These are phyloP conservation scores for Caenorhabditis sp. DNA, from an alignment of 2,888 invertebrate species.

Conservation along the genomic window DNA sequence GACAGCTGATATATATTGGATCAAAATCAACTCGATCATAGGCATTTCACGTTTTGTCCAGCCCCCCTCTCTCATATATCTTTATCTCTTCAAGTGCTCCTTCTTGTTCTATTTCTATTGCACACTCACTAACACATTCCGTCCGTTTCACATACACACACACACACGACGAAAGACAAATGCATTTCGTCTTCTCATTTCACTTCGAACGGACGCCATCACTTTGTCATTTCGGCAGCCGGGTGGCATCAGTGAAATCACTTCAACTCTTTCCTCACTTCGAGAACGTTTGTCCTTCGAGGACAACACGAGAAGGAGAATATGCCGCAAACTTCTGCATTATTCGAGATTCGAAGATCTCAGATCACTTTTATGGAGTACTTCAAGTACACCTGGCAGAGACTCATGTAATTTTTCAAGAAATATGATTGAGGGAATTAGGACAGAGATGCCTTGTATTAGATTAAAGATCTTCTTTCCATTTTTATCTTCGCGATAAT, in stretches of 20 bases:
- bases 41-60: slow-evolving; percentile 18
- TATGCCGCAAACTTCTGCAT: slow-evolving; percentile 66
- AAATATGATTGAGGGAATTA: background rate
- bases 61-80: slow-evolving; percentile 42
- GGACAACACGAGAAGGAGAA: slow-evolving; percentile 6
- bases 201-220: slow-evolving; percentile 46
- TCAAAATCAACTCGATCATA: slow-evolving; percentile 59
- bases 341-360: slow-evolving; percentile 61
- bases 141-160: slow-evolving; percentile 43
- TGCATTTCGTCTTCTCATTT: slow-evolving; percentile 40
- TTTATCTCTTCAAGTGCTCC: slow-evolving; percentile 35
- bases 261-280: background rate
- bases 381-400: slow-evolving; percentile 58
- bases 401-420: slow-evolving; percentile 49
- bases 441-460: too few species aligned
- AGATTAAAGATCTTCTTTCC: too few species aligned
- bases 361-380: slow-evolving; percentile 56
- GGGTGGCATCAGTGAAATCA: slow-evolving; percentile 52
- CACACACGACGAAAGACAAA: slow-evolving; percentile 19
- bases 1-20: slow-evolving; percentile 42
- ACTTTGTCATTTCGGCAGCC: slow-evolving; percentile 44
- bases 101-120: slow-evolving; percentile 43
- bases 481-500: background rate
- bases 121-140: slow-evolving; percentile 39
- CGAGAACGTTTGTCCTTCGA: slow-evolving; percentile 12